A percentile compares a stretch with the other conserved stretches of the same genome.
Conservation (phyloP, 2,113 vertebrate species). For the Ia io region DNA sequence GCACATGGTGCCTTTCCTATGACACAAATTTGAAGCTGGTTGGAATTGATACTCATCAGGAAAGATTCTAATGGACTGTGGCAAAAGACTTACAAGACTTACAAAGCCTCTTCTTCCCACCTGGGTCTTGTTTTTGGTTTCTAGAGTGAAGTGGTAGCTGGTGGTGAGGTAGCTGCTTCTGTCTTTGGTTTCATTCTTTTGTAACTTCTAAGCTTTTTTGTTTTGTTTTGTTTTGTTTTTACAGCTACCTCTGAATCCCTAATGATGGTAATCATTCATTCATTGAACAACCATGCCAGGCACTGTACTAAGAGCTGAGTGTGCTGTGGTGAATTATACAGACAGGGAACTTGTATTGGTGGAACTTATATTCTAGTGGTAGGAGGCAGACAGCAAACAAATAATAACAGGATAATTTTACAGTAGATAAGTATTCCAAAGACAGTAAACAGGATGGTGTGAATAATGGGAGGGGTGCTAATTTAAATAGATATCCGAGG, state of each 20-base stretch:
- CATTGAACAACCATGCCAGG: neutral
- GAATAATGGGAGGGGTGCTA: neutral
- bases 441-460: neutral
- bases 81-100: neutral
- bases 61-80: neutral
- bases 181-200: neutral
- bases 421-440: neutral
- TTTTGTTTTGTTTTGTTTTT: neutral
- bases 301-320: neutral
- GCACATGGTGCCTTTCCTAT: neutral
- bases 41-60: neutral
- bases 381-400: neutral
- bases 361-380: neutral
- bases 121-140: neutral
- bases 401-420: neutral
- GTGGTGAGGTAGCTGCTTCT: neutral
- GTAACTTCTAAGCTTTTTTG: neutral
- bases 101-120: neutral
- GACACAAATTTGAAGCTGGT: constrained; percentile 22
- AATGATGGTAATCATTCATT: constrained; percentile 1
- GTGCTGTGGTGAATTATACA: neutral
- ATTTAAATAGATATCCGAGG: neutral
- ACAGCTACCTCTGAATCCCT: neutral
- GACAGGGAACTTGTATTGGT: neutral
- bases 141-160: neutral